Evolutionary conservation across 2,113 vertebrate species (phyloP).

Genomic region (Equus przewalskii): DNA sequence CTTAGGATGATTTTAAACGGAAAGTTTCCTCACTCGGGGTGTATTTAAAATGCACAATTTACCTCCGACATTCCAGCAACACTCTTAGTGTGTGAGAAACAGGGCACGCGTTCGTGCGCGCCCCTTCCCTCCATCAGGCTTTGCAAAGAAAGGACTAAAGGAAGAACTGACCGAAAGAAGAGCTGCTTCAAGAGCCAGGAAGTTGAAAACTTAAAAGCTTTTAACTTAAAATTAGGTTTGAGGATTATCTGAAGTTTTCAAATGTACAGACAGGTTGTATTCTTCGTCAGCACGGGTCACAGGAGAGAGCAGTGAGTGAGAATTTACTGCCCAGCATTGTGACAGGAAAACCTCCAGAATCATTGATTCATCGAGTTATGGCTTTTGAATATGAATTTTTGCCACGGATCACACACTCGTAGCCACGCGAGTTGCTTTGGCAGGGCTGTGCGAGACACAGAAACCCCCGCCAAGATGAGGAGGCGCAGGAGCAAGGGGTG

Average conservation of each 20-base stretch:
- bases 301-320: constrained; percentile 7
- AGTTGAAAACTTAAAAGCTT: constrained; percentile 48
- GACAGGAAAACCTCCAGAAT: constrained; percentile 39
- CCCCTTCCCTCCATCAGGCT: neutral
- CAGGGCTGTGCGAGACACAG: neutral
- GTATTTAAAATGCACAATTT: neutral
- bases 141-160: neutral
- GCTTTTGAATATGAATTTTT: constrained; percentile 42
- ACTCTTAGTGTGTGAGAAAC: neutral
- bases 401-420: neutral
- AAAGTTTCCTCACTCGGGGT: neutral
- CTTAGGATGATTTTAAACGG: neutral
- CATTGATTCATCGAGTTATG: neutral
- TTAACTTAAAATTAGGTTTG: constrained; percentile 75
- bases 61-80: neutral
- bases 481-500: neutral
- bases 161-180: constrained; percentile 40
- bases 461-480: neutral
- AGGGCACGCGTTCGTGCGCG: neutral
- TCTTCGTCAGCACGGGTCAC: constrained; percentile 6
- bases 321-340: neutral
- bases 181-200: constrained; percentile 58
- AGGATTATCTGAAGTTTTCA: constrained; percentile 71
- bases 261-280: constrained; percentile 54
- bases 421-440: neutral